Evolutionary conservation across 2,797 vertebrate species (phyloP).

Genomic region (Hydrolagus colliei): DNA sequence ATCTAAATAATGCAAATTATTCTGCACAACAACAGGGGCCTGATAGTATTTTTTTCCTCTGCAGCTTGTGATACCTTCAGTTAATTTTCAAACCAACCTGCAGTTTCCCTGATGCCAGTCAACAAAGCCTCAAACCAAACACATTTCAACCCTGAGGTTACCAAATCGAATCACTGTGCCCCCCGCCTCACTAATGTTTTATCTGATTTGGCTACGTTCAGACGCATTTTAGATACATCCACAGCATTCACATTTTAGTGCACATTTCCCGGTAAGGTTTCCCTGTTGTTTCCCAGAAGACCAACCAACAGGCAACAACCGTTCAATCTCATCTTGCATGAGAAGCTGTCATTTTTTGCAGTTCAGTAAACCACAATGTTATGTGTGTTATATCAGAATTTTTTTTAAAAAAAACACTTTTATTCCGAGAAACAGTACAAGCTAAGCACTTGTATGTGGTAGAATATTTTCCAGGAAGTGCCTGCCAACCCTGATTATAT

Average conservation of each 20-base stretch:
- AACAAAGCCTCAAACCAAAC: background rate
- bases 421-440: slow-evolving; percentile 18
- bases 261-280: background rate
- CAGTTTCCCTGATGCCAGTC: background rate
- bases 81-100: background rate
- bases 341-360: background rate
- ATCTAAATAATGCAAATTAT: too few relatives aligned
- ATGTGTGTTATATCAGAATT: background rate
- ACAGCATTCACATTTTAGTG: background rate
- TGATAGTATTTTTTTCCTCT: background rate
- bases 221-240: background rate
- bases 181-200: background rate
- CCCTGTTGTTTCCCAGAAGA: slow-evolving; percentile 18
- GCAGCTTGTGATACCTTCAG: background rate
- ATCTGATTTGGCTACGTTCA: background rate
- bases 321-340: background rate
- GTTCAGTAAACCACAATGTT: slow-evolving; percentile 19
- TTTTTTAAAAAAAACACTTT: background rate
- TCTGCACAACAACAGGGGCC: too few relatives aligned
- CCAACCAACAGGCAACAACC: background rate
- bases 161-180: background rate
- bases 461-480: slow-evolving; percentile 23
- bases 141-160: background rate
- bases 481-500: slow-evolving; percentile 19
- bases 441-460: background rate